phyloP scores from a whole-genome alignment of 2,888 invertebrate genomes.

The Agrilus biguttatus region DNA sequence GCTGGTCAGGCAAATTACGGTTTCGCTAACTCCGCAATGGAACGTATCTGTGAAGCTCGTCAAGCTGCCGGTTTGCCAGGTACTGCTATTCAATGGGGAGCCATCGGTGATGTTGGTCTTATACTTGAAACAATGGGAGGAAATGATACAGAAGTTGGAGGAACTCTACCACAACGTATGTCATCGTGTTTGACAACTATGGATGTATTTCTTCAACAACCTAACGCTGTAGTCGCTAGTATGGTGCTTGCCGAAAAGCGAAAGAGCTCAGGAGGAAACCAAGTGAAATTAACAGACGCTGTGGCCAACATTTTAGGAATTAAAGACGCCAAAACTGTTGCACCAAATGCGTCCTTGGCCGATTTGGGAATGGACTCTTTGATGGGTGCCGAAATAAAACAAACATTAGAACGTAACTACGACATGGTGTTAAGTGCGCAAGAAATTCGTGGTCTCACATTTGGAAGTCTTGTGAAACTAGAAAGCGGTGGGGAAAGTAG shows the following conservation, averaged over 20 bases:
- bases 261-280: slow-evolving; percentile 41
- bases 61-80: slow-evolving; percentile 75
- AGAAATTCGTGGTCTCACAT: slow-evolving; percentile 76
- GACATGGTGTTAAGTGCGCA: slow-evolving; percentile 82
- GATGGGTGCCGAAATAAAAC: slow-evolving; percentile 98
- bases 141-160: slow-evolving; percentile 85
- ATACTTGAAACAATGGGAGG: slow-evolving; percentile 78
- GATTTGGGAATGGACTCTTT: slow-evolving; percentile 97
- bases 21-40: slow-evolving; percentile 94
- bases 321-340: slow-evolving; percentile 69
- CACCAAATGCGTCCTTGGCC: slow-evolving; percentile 63
- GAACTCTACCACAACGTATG: slow-evolving; percentile 92
- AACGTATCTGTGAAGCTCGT: slow-evolving; percentile 79
- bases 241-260: slow-evolving; percentile 82
- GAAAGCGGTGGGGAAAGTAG: slow-evolving; percentile 22
- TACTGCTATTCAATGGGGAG: slow-evolving; percentile 94
- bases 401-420: slow-evolving; percentile 82
- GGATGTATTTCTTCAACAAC: slow-evolving; percentile 81
- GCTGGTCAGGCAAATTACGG: slow-evolving; percentile 96
- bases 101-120: slow-evolving; percentile 93
- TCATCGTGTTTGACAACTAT: slow-evolving; percentile 81
- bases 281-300: slow-evolving; percentile 57
- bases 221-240: slow-evolving; percentile 65
- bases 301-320: slow-evolving; percentile 83
- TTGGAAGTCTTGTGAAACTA: slow-evolving; percentile 55